Percentiles rank a stretch among this genome's conserved stretches.
phyloP scores from a whole-genome alignment of 2,113 vertebrate genomes.

The Hydrochoerus hydrochaeris region DNA sequence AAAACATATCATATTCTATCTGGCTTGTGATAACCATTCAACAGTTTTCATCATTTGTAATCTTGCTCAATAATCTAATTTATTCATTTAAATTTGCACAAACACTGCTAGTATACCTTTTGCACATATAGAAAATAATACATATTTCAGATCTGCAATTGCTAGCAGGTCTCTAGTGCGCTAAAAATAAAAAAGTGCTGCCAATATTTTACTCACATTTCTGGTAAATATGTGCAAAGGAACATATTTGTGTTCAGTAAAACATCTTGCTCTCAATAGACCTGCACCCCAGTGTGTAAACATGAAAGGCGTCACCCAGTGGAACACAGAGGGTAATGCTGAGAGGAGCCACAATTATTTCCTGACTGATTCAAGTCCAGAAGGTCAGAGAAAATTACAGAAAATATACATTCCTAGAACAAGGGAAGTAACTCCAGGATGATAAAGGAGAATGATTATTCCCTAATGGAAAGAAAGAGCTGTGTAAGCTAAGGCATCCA shows the following conservation, averaged over 20 bases:
- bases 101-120: background rate
- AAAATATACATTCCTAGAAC: no score
- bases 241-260: background rate
- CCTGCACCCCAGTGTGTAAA: background rate
- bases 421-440: background rate
- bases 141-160: background rate
- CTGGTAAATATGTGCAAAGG: background rate
- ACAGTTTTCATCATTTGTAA: background rate
- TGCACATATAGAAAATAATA: background rate
- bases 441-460: background rate
- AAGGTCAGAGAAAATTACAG: background rate
- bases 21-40: background rate
- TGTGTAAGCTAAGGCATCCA: no score
- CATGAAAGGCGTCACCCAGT: no score
- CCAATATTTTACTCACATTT: background rate
- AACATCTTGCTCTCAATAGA: background rate
- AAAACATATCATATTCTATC: background rate
- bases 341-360: background rate
- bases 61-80: background rate
- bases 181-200: background rate
- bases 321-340: no score
- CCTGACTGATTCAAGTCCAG: background rate
- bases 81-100: background rate
- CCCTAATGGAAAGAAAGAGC: background rate
- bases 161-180: no score